Evolutionary conservation across 2,797 vertebrate species (phyloP), one percentile per base, ranked within the genome.

Genomic region (Alcedo atthis): DNA sequence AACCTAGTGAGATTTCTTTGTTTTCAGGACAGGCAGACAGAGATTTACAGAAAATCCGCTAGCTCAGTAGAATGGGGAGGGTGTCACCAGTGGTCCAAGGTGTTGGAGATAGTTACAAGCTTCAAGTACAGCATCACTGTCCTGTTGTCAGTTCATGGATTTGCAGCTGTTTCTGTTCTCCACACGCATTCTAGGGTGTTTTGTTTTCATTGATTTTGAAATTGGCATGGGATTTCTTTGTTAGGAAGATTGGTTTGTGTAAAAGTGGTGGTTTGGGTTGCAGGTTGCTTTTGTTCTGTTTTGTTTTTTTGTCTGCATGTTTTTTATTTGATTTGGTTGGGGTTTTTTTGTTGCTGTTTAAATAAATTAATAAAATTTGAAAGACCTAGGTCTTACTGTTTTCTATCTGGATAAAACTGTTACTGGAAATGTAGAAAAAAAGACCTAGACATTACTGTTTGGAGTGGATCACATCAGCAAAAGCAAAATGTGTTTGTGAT

Each of bases 161-260:
- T 67, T 82, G 26, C 26, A 67, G 19, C 4, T 61, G 0, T 46
- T 74, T 82, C 30, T 91, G 16, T 74, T 69, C 32, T 46, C 67
- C 16, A 15, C 0, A 0, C 28, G 43, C 1, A 0, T 51, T 51
- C 5, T 26, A 24, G 22, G 24, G 18, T 9, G 24, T 17, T 1
- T 12, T 13, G 37, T 37, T 37, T 37, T 37, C 37, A 37, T 37
- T 37, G 37, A 37, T 37, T 37, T 37, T 37, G 37, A 37, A 37
- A 37, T 46, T 46, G 30, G 22, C 3, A 8, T 18, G 16, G 74
- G 32, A 53, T 91, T 54, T 58, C 45, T 69, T 63, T 48, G 49
- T 69, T 53, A 35, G 33, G 62, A 71, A 77, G 45, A 43, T 32
- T 63, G 28, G 25, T 61, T 43, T 62, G 17, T 37, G 5, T 73